These are phyloP conservation scores for Eupithecia insigniata DNA, from an alignment of 2,888 invertebrate species.

Conservation along the genomic window DNA sequence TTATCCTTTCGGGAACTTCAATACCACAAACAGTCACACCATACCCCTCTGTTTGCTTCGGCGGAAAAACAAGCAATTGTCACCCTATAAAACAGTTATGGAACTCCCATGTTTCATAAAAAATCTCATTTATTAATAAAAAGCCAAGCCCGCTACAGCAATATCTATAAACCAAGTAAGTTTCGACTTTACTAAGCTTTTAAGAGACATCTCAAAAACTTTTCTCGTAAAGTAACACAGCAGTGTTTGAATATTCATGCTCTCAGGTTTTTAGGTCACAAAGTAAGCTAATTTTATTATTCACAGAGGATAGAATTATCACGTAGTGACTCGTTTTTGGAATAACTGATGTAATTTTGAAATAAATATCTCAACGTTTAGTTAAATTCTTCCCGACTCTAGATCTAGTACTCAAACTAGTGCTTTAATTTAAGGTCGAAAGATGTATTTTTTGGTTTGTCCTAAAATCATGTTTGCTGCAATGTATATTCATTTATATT, in stretches of 20 bases:
- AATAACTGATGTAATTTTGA: slow-evolving; percentile 2
- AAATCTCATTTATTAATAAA: neutral
- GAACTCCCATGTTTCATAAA: neutral
- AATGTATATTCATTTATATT: neutral
- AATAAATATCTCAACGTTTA: neutral
- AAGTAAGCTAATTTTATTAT: slow-evolving; percentile 16
- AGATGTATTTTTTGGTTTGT: neutral
- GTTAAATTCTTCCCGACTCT: neutral
- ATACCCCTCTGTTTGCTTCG: neutral
- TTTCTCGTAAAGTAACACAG: slow-evolving; percentile 18
- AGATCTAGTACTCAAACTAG: neutral
- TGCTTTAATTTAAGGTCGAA: neutral
- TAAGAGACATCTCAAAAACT: slow-evolving; percentile 16
- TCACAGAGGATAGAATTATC: slow-evolving; percentile 11
- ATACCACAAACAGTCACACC: neutral
- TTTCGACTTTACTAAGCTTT: slow-evolving; percentile 9
- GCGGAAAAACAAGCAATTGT: neutral
- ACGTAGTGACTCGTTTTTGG: neutral
- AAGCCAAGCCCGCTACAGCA: neutral
- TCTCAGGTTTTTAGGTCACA: slow-evolving; percentile 16
- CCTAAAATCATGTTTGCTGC: neutral
- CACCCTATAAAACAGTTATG: neutral
- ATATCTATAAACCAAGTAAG: slow-evolving; percentile 12
- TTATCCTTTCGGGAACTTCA: neutral
- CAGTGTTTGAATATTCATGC: slow-evolving; percentile 18